Base-by-base conservation (phyloP, 2,888 invertebrate genomes). In the Cerastoderma edule region DNA sequence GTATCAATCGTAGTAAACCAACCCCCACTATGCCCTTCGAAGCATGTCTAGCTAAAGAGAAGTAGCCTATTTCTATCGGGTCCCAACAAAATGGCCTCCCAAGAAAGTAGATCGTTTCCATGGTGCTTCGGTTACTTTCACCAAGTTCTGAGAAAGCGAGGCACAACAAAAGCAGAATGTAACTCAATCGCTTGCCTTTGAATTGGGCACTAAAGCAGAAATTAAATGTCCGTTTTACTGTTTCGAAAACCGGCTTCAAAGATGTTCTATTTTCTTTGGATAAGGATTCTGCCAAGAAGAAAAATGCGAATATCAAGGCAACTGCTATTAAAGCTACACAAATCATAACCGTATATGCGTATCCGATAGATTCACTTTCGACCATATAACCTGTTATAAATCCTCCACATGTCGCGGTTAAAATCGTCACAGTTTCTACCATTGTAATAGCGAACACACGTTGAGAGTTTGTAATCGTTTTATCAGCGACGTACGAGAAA, bases 41-140 rank as follows among this genome's bases (percentile, higher is more conserved):
- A 28, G 69, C 60, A 48, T 75, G 70, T 32, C 70, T 39, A 2
- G 63, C 67, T 30, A 67, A 50, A 3, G 39, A 16, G 30, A 70
- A 81, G 16, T 72, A 56, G 1, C 81, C 78, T 30, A 81, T 81
- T 30, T 67, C 24, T 24, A 44, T 24, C 0, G 81, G 81, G 28
- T 56, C 74, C 78, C 78, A 81, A 50, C 81, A 81, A 48, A 81
- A 81, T 35, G 81, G 81, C 33, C 63, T 46, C 3, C 81, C 81
- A 0, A 80, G 72, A 28, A 77, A 67, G 48, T 75, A 80, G 6
- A 80, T 44, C 6, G 75, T 77, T 46, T 80, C 80, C 28, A 80
- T 24, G 10, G 33, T 27, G 32, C 69, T 57, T 39, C 77, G 44
- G 24, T 68, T 69, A 30, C 53, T 28, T 10, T 53, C 60, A 19